These are phyloP conservation scores for Bilobella aurantiaca DNA, from an alignment of 1,140 invertebrate genomes.

Conservation along the genomic window DNA sequence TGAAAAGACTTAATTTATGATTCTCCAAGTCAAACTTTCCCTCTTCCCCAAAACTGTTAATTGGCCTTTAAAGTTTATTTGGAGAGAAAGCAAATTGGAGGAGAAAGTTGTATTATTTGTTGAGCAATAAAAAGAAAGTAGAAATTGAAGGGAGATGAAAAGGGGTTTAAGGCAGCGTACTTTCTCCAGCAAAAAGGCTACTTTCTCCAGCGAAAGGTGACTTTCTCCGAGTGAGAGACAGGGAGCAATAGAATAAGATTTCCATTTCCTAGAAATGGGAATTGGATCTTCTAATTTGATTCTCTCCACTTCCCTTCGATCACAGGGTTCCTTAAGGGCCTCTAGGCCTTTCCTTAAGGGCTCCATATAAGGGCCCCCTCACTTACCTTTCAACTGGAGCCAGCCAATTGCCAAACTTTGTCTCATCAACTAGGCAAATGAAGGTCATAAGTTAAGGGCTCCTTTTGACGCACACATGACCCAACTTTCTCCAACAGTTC, in stretches of 20 bases:
- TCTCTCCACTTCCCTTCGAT: background rate
- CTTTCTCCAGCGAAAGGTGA: background rate
- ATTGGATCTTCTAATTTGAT: background rate
- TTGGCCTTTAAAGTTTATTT: background rate
- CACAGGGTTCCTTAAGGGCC: background rate
- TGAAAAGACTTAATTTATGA: background rate
- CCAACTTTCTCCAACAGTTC: background rate
- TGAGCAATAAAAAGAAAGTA: background rate
- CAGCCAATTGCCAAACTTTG: background rate
- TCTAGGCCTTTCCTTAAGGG: background rate
- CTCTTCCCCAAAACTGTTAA: background rate
- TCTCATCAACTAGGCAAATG: background rate
- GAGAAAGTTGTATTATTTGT: background rate
- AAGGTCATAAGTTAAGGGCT: background rate
- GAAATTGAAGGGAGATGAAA: background rate
- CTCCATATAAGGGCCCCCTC: too few relatives aligned
- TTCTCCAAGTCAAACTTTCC: background rate
- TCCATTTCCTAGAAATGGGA: background rate
- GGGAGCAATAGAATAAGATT: too few relatives aligned
- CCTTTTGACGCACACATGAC: background rate
- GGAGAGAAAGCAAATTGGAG: background rate
- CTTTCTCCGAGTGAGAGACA: background rate
- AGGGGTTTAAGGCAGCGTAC: background rate
- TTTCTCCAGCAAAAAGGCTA: background rate
- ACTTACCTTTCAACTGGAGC: too few relatives aligned